A percentile compares a stretch with the other conserved stretches of the same genome.
phyloP scores from a whole-genome alignment of 2,797 vertebrate species.

The Urosaurus nigricauda region DNA sequence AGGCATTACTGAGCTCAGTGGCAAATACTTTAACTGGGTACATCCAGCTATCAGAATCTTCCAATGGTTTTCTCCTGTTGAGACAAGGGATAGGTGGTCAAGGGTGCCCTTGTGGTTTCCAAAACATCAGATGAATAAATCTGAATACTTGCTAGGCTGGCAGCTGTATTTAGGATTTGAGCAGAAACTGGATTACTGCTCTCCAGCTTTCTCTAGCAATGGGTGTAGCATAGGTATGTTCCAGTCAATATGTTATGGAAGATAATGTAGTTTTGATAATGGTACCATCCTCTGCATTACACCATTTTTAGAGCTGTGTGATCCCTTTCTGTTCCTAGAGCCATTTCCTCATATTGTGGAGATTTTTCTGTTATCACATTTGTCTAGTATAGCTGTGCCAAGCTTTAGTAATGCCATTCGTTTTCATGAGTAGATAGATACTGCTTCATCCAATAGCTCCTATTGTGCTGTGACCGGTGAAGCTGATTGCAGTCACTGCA shows the following conservation, averaged over 20 bases:
- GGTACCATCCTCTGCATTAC: not conserved
- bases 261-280: not conserved
- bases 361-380: not conserved
- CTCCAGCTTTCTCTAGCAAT: too few species aligned
- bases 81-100: not conserved
- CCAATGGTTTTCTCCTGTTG: too few species aligned
- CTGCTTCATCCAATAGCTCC: not conserved
- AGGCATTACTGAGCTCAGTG: not conserved
- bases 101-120: not conserved
- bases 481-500: not conserved
- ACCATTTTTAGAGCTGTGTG: not conserved
- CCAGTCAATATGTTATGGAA: not conserved
- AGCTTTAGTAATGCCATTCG: too few species aligned
- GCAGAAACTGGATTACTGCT: not conserved
- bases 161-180: not conserved
- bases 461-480: not conserved
- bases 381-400: too few species aligned
- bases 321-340: not conserved
- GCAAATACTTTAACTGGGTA: not conserved
- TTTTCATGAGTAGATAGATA: not conserved
- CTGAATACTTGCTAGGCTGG: not conserved
- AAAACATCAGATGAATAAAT: not conserved
- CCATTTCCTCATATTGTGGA: not conserved
- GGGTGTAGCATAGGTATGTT: not conserved
- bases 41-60: not conserved